Percentiles rank a stretch among this genome's conserved stretches.
phyloP scores from a whole-genome alignment of 2,888 invertebrate genomes.

The Tetranychus truncatus region DNA sequence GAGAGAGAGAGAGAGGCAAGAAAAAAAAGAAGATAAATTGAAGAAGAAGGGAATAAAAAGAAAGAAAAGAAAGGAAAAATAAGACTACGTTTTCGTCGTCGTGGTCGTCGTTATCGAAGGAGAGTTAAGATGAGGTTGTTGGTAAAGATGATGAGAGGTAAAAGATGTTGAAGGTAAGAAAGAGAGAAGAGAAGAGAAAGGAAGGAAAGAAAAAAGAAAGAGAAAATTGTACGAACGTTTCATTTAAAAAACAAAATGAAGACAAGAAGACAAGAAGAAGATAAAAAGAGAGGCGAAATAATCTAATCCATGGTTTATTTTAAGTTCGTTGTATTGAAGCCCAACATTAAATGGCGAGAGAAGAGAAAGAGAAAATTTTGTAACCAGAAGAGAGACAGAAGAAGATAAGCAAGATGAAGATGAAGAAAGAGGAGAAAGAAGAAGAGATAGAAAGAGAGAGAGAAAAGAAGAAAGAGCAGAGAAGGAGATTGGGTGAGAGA shows the following conservation, averaged over 20 bases:
- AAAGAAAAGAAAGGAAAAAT: neutral
- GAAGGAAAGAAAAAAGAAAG: slow-evolving; percentile 1
- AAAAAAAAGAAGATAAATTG: neutral
- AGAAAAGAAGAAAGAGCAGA: neutral
- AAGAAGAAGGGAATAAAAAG: neutral
- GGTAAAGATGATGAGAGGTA: neutral
- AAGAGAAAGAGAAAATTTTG: slow-evolving; percentile 7
- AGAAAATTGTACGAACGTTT: neutral
- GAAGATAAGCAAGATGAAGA: neutral
- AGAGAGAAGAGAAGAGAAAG: neutral
- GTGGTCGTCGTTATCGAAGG: neutral
- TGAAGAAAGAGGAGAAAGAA: neutral
- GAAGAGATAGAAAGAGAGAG: neutral
- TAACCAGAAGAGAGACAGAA: slow-evolving; percentile 3
- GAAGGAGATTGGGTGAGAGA: neutral
- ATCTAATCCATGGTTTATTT: neutral
- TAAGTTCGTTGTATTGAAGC: neutral
- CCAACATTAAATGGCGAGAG: slow-evolving; percentile 10
- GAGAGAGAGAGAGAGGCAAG: neutral
- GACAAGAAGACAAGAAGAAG: neutral
- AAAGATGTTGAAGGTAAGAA: neutral
- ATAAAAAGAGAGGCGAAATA: neutral
- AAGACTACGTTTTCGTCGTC: neutral
- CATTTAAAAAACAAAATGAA: neutral
- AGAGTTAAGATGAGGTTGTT: neutral